phyloP scores from a whole-genome alignment of 2,113 vertebrate genomes.

The Motacilla alba region DNA sequence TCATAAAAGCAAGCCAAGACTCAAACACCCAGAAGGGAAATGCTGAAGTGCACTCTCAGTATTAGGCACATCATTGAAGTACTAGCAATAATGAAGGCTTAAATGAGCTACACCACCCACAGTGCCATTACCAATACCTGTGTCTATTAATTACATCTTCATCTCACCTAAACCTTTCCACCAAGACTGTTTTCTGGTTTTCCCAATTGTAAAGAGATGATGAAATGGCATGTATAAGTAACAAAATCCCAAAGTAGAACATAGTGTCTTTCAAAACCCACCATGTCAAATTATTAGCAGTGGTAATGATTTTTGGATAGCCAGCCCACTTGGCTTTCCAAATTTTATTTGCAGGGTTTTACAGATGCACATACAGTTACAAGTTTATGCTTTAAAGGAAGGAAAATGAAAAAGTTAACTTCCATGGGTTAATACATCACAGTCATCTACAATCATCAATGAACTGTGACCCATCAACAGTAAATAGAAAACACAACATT shows the following conservation, averaged over 20 bases:
- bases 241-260: not conserved
- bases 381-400: not conserved
- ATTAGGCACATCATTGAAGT: not conserved
- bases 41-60: not conserved
- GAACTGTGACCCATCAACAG: not conserved
- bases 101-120: not conserved
- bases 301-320: not conserved
- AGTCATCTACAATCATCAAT: not conserved
- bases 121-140: not conserved
- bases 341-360: not conserved
- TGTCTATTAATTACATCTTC: not conserved
- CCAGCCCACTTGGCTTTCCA: not conserved
- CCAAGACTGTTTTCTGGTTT: not conserved
- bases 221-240: not conserved
- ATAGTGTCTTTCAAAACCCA: not conserved
- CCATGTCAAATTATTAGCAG: not conserved
- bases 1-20: not conserved
- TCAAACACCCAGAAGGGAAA: not conserved
- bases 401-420: not conserved
- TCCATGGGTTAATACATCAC: not conserved
- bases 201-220: not conserved
- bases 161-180: not conserved
- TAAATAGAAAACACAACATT: not conserved
- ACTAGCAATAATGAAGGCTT: not conserved
- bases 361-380: not conserved